Percentiles rank a stretch among this genome's conserved stretches.
These are phyloP conservation scores for Chelon auratus DNA, from an alignment of 2,797 vertebrate species.

Conservation along the genomic window DNA sequence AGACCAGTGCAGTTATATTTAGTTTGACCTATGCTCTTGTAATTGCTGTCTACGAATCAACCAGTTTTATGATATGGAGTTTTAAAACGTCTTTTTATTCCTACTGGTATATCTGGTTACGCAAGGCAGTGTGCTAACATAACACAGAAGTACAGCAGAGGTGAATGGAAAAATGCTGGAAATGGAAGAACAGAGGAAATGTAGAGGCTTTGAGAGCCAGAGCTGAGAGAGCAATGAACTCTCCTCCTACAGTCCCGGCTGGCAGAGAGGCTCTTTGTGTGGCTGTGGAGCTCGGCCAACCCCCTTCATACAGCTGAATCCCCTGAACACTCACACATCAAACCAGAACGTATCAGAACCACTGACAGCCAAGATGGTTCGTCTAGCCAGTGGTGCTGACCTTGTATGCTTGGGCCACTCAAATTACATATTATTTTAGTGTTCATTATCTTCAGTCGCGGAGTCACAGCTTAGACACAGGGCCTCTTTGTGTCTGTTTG, in stretches of 20 bases:
- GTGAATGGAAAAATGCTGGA: conserved; percentile 66
- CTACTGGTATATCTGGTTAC: conserved; percentile 46
- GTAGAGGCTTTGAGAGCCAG: conserved; percentile 57
- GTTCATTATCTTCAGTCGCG: conserved; percentile 69
- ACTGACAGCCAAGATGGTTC: conserved; percentile 56
- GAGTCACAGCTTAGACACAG: conserved; percentile 68
- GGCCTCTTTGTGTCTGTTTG: conserved; percentile 76
- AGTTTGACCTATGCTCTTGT: conserved; percentile 1
- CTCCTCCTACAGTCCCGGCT: conserved; percentile 71
- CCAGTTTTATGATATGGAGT: conserved; percentile 22
- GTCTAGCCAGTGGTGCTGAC: conserved; percentile 61
- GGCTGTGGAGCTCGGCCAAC: conserved; percentile 67
- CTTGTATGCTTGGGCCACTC: conserved; percentile 53
- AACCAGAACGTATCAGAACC: conserved; percentile 68
- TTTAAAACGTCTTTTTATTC: conserved; percentile 26
- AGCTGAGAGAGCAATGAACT: conserved; percentile 63
- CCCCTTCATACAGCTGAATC: conserved; percentile 60
- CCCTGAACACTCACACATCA: conserved; percentile 65
- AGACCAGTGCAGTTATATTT: conserved; percentile 42
- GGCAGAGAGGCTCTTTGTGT: conserved; percentile 79
- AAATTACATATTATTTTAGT: conserved; percentile 78
- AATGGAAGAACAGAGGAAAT: conserved; percentile 72
- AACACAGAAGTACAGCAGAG: conserved; percentile 43
- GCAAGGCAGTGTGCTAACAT: conserved; percentile 31
- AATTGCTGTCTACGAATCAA: conserved; percentile 31